A percentile compares a stretch with the other conserved stretches of the same genome.
phyloP scores from a whole-genome alignment of 1,140 invertebrate species.

The Nebria ingens region DNA sequence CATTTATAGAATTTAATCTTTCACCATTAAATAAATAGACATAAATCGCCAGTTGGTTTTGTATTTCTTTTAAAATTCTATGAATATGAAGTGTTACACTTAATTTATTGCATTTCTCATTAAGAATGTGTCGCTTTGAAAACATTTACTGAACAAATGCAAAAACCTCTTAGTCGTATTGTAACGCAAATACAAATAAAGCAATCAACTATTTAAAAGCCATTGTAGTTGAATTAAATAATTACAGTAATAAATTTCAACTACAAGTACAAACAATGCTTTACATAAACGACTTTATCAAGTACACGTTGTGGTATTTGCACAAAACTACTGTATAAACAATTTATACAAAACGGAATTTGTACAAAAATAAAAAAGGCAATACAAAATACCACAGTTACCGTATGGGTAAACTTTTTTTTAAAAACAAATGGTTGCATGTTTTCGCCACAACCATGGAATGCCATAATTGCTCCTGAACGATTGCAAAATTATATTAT shows the following conservation, averaged over 20 bases:
- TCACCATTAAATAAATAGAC: no score
- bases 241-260: background rate
- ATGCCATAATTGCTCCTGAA: background rate
- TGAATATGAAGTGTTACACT: no score
- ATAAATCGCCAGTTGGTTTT: no score
- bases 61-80: no score
- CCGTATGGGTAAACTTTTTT: background rate
- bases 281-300: background rate
- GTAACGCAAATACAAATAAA: no score
- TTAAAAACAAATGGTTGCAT: no score
- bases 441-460: background rate
- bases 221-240: background rate
- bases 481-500: background rate
- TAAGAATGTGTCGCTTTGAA: no score
- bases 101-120: no score
- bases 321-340: background rate
- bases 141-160: no score
- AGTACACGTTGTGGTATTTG: background rate
- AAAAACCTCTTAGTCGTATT: no score
- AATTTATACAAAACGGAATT: background rate
- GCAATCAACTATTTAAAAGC: no score
- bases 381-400: background rate
- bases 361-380: background rate
- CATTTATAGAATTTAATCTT: no score
- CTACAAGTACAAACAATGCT: background rate